Percentiles rank a stretch among this genome's conserved stretches.
phyloP scores from a whole-genome alignment of 1,140 invertebrate genomes.

The Pseudobourletiella spinata region DNA sequence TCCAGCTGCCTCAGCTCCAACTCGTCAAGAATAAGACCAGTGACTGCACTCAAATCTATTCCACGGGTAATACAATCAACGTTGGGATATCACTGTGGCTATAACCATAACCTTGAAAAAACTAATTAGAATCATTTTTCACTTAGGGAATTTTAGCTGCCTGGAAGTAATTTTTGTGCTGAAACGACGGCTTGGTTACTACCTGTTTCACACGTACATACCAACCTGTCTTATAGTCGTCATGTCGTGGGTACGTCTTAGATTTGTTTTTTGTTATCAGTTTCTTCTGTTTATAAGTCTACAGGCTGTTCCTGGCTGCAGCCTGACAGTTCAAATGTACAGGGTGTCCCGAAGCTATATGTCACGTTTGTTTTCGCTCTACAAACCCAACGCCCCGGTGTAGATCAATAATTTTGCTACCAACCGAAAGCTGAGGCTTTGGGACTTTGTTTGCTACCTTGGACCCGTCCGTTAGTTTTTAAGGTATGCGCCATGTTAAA shows the following conservation, averaged over 20 bases:
- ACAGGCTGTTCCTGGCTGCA: too few species aligned
- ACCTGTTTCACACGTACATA: constrained; percentile 80
- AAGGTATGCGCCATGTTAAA: too few species aligned
- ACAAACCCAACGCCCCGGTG: too few species aligned
- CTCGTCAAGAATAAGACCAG: constrained; percentile 73
- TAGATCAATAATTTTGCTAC: too few species aligned
- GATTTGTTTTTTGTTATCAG: background rate
- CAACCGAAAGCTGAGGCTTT: too few species aligned
- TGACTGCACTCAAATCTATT: constrained; percentile 79
- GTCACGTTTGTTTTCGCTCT: too few species aligned
- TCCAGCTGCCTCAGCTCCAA: constrained; percentile 74
- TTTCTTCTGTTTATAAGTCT: too few species aligned
- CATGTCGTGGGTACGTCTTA: constrained; percentile 17
- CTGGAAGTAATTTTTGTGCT: constrained; percentile 79
- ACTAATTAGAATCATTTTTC: too few species aligned
- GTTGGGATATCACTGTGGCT: background rate
- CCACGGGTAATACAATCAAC: constrained; percentile 52
- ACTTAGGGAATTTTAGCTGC: constrained; percentile 78
- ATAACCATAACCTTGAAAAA: too few species aligned
- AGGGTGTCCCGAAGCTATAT: too few species aligned
- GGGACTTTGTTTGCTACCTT: too few species aligned
- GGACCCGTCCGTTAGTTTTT: too few species aligned
- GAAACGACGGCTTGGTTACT: constrained; percentile 74
- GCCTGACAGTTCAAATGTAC: background rate
- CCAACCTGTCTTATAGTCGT: constrained; percentile 73